Evolutionary conservation across 1,140 invertebrate species (phyloP), one percentile per base, ranked within the genome.

Genomic region (Trichonephila clavipes): DNA sequence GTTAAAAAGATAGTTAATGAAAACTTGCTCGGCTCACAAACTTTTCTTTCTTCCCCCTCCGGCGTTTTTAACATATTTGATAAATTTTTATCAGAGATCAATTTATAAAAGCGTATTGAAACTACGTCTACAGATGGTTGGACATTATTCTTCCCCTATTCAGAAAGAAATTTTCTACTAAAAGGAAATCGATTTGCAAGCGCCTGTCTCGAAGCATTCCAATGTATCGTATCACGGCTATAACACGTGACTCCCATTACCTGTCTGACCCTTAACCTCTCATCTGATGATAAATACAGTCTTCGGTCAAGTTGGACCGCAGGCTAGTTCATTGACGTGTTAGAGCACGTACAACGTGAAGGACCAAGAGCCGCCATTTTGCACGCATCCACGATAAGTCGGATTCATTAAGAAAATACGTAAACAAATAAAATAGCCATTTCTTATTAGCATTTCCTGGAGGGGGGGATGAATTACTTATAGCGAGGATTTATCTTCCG

Each of bases 271-370:
- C 44, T n/a, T 88, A 44, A 88, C 59, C 86, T 66, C 62, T 40
- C 24, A 34, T 77, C 51, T 19, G 44, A 40, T 85, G 51, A 85
- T 85, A 59, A 85, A 85, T 85, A 61, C 44, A 6, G 51, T 61
- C 58, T 88, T 88, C 86, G 83, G 83, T 85, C 83, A 85, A 85
- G 83, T 51, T 44, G 61, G 72, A 24, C 89, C 90, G 64, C 21
- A 19, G 82, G 81, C 82, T 64, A 66, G 90, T 85, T 92, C 90
- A 92, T 92, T 92, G 90, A 92, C 90, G 90, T 85, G 40, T 16
- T 14, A 69, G 8, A 24, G 66, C 81, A 62, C 69, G 72, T 85
- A 44, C 66, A 40, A 61, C 66, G 72, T 90, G 89, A 82, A 90
- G 21, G 69, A 61, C 24, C 34, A 34, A 82, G 72, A 51, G 12